Conservation (phyloP, 2,113 vertebrate genomes). For the Myiopsitta monachus region DNA sequence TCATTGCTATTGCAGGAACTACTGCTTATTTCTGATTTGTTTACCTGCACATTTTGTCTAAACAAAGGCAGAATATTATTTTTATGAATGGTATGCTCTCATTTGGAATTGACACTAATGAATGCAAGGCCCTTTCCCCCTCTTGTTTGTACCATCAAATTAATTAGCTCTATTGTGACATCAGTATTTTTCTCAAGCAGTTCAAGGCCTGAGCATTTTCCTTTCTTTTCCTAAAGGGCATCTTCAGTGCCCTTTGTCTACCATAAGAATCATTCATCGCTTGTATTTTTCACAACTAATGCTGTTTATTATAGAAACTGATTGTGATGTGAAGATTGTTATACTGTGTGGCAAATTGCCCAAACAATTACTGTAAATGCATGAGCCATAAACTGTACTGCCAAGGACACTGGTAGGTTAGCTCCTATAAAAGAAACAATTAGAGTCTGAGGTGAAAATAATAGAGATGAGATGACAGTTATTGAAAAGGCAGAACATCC, state of each 20-base stretch:
- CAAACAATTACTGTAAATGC: constrained; percentile 70
- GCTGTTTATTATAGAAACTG: constrained; percentile 64
- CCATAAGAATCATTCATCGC: constrained; percentile 36
- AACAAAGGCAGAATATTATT: constrained; percentile 32
- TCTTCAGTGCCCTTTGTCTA: constrained; percentile 49
- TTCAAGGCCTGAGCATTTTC: constrained; percentile 50
- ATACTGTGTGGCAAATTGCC: constrained; percentile 62
- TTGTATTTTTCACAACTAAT: constrained; percentile 62
- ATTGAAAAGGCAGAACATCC: constrained; percentile 61
- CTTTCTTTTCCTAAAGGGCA: constrained; percentile 59
- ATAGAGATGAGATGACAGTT: constrained; percentile 64
- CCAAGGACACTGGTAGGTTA: constrained; percentile 65
- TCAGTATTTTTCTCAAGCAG: constrained; percentile 39
- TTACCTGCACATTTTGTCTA: constrained; percentile 43
- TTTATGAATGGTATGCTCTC: constrained; percentile 14
- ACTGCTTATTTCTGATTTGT: constrained; percentile 27
- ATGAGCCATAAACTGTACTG: constrained; percentile 62
- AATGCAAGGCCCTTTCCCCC: constrained; percentile 53
- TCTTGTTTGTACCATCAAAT: constrained; percentile 63
- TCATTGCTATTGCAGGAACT: not conserved
- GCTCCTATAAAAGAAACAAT: constrained; percentile 72
- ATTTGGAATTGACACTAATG: constrained; percentile 61
- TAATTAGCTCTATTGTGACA: constrained; percentile 65
- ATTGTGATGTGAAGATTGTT: constrained; percentile 61
- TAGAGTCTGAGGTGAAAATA: constrained; percentile 70